Conservation (phyloP, 2,888 invertebrate species). For the Drosophila mimica region DNA sequence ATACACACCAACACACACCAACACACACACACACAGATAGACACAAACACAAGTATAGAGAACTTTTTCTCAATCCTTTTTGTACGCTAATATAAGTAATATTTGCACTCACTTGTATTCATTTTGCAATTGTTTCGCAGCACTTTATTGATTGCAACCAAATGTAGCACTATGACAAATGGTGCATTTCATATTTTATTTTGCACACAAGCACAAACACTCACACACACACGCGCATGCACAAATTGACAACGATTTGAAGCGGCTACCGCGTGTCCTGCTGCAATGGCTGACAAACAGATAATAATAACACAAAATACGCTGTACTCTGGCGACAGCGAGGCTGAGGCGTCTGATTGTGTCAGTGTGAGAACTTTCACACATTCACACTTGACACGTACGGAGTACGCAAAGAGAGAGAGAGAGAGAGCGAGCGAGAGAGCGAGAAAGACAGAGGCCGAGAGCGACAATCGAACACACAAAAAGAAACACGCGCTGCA, state of each 20-base stretch:
- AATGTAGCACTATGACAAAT: conserved; percentile 26
- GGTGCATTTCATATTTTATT: conserved; percentile 25
- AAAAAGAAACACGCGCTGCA: conserved; percentile 37
- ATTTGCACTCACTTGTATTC: conserved; percentile 53
- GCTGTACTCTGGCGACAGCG: conserved; percentile 48
- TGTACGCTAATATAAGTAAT: neutral
- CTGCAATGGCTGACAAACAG: conserved; percentile 62
- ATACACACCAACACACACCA: conserved; percentile 26
- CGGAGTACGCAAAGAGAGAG: conserved; percentile 1
- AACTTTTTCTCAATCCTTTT: conserved; percentile 52
- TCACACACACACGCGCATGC: conserved; percentile 2
- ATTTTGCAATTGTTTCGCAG: conserved; percentile 27
- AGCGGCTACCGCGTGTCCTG: conserved; percentile 53
- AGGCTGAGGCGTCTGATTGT: conserved; percentile 32
- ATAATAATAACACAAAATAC: conserved; percentile 64
- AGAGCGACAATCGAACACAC: neutral
- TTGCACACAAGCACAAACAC: conserved; percentile 5
- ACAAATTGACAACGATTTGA: conserved; percentile 3
- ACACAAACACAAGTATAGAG: conserved; percentile 39
- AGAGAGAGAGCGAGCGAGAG: neutral
- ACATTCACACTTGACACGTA: conserved; percentile 51
- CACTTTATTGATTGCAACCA: conserved; percentile 70
- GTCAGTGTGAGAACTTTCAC: conserved; percentile 58
- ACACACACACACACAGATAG: conserved; percentile 13
- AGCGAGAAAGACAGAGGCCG: neutral